phyloP scores from a whole-genome alignment of 35 echinoderm and acorn worm genomes.

The Hemicentrotus pulcherrimus region DNA sequence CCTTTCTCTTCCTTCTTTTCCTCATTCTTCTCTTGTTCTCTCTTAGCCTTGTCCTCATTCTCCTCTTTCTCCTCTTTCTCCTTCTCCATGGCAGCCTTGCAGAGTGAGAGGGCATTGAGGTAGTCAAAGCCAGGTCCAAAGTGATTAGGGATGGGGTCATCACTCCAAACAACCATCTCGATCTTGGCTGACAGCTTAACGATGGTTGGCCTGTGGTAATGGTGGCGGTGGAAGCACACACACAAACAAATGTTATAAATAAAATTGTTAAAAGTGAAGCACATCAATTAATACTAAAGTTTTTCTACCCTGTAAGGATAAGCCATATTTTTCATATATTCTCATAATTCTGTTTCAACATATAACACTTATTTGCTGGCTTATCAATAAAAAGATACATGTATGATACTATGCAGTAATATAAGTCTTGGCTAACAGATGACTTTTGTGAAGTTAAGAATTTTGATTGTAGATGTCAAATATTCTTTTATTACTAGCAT shows the following conservation, averaged over 20 bases:
- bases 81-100: slow-evolving; percentile 53
- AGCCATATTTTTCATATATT: not conserved
- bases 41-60: not conserved
- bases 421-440: no score
- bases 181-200: slow-evolving; percentile 68
- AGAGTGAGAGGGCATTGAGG: slow-evolving; percentile 58
- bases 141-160: slow-evolving; percentile 83
- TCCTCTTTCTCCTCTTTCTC: slow-evolving; percentile 54
- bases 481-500: no score
- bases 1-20: slow-evolving; percentile 7
- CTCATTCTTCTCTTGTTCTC: slow-evolving; percentile 15
- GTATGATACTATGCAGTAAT: no score
- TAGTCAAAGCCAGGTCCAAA: slow-evolving; percentile 93
- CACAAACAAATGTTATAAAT: not conserved
- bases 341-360: no score
- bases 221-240: not conserved
- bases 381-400: no score
- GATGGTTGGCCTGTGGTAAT: slow-evolving; percentile 54
- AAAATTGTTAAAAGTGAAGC: not conserved
- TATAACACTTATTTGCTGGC: no score
- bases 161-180: slow-evolving; percentile 76
- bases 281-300: not conserved
- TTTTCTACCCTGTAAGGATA: not conserved
- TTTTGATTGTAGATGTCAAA: no score
- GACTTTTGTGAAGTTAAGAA: no score